Evolutionary conservation across 2,888 invertebrate genomes (phyloP), one percentile per base, ranked within the genome.

Genomic region (Dolichomitus sp.): DNA sequence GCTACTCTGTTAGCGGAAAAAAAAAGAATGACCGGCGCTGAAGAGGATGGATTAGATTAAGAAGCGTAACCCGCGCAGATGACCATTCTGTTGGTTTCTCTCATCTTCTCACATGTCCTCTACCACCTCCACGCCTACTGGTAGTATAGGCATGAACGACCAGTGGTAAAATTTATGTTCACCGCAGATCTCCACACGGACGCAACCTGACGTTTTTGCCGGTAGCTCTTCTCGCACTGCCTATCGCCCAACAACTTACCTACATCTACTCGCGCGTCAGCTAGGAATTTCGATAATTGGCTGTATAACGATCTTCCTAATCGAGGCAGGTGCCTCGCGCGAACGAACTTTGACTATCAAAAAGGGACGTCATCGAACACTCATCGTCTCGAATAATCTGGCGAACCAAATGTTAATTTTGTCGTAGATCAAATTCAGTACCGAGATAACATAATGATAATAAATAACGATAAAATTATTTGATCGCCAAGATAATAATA

Each of bases 11-110:
- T 40, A 23, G 17, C 17, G 17, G 5, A 65, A 57, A 27, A 45
- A 69, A 40, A 52, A 80, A 14, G 33, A 73, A 80, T 50, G 40
- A 52, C 63, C 69, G 37, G 33, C 50, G 50, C 14, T 52, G 17
- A 80, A 50, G 45, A 63, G 59, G 57, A 70, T 40, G 74, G 52
- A 79, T 75, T 72, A 66, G 70, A 83, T 83, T 68, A 75, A 54
- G 30, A 69, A 76, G 80, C 83, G 80, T 83, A 83, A 83, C 76
- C 77, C 80, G 83, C 81, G 73, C 54, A 48, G 76, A 69, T 77
- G 73, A 61, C 42, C 33, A 65, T 76, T 80, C 75, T 76, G 72
- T 72, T 75, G 73, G 68, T 81, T 77, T 69, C 59, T 73, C 61
- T 48, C 57, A 57, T 61, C 37, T 57, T 75, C 75, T 40, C n/a